Percentiles rank a stretch among this genome's conserved stretches.
Evolutionary conservation across 2,113 vertebrate genomes (phyloP).

Genomic region (Terrapene triunguis): DNA sequence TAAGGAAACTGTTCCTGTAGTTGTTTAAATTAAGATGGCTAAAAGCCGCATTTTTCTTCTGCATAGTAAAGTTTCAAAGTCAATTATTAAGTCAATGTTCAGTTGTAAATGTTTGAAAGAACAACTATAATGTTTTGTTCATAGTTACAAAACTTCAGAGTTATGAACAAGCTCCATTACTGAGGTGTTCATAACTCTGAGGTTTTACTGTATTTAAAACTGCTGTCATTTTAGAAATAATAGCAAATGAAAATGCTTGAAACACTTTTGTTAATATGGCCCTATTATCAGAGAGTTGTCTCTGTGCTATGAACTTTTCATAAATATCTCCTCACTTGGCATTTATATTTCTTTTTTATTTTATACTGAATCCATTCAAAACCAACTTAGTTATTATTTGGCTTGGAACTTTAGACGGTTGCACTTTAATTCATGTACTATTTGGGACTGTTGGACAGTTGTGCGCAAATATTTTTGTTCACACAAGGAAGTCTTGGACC

Average conservation of each 20-base stretch:
- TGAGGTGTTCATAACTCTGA: no score
- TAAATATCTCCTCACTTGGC: conserved; percentile 40
- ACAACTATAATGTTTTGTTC: no score
- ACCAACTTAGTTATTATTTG: conserved; percentile 59
- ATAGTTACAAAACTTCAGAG: no score
- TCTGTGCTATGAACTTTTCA: conserved; percentile 7
- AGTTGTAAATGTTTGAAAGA: no score
- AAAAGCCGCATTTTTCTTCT: no score
- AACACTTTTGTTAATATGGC: conserved; percentile 45
- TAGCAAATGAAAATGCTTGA: not conserved
- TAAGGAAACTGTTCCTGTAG: no score
- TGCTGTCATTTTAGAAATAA: conserved; percentile 8
- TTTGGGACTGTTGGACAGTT: conserved; percentile 41
- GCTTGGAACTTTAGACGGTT: conserved; percentile 64
- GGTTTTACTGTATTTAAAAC: not conserved
- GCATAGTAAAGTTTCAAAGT: no score
- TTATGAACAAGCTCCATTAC: no score
- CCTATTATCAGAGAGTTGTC: conserved; percentile 47
- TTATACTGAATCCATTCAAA: conserved; percentile 22
- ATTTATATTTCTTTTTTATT: conserved; percentile 25
- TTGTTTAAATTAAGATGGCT: no score
- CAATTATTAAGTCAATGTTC: no score
- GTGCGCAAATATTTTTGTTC: conserved; percentile 74
- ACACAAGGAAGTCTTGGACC: conserved; percentile 64
- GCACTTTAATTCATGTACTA: conserved; percentile 53